A percentile compares a stretch with the other conserved stretches of the same genome.
These are phyloP conservation scores for Plebejus anna DNA, from an alignment of 2,888 invertebrate genomes.

Conservation along the genomic window DNA sequence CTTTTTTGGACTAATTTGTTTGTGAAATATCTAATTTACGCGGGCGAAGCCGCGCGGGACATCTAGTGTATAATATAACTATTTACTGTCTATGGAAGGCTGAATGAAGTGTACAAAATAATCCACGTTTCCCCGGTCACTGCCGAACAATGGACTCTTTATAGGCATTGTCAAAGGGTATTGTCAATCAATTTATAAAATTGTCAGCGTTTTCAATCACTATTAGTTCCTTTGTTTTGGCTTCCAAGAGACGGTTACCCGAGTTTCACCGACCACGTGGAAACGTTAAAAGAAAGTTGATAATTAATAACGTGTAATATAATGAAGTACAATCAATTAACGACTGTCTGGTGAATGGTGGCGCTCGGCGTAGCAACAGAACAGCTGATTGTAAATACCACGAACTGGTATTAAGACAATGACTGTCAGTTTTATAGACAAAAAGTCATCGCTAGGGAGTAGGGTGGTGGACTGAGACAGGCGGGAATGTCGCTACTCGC, in stretches of 20 bases:
- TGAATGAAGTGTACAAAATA: too few relatives aligned
- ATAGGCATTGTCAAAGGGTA: background rate
- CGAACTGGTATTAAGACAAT: constrained; percentile 2
- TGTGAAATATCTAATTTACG: too few relatives aligned
- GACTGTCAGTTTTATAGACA: constrained; percentile 1
- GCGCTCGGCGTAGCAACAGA: background rate
- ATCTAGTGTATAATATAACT: too few relatives aligned
- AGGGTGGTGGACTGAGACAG: background rate
- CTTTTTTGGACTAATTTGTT: too few relatives aligned
- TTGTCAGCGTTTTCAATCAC: background rate
- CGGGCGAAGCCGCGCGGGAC: too few relatives aligned
- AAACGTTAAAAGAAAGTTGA: background rate
- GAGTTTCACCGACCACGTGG: background rate
- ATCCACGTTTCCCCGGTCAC: too few relatives aligned
- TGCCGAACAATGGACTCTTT: too few relatives aligned
- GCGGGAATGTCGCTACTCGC: background rate
- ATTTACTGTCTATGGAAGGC: too few relatives aligned
- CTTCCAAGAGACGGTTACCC: background rate
- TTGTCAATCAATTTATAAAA: background rate
- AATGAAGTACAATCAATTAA: constrained; percentile 5
- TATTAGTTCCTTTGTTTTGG: too few relatives aligned
- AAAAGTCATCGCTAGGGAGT: background rate
- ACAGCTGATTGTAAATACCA: constrained; percentile 5
- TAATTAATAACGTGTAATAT: background rate
- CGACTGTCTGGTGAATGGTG: background rate